Base-by-base conservation (phyloP, 1,140 invertebrate species). In the Sinella curviseta region DNA sequence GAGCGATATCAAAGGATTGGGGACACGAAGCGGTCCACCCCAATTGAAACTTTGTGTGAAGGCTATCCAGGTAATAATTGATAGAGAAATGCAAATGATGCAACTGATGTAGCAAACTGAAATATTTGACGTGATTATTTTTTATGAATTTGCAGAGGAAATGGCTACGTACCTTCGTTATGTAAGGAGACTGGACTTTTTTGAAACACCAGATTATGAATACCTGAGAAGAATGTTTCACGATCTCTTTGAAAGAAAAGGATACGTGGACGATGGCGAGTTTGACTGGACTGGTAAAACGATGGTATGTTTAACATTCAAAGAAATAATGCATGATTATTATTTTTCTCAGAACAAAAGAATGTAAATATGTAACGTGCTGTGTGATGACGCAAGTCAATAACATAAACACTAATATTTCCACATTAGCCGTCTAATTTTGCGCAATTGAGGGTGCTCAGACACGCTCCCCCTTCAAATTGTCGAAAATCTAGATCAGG, bases 1-100 rank as follows among this genome's bases (percentile, higher is more conserved):
- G 98, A 99, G 89, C 91, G 98, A 86, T 99, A 99, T 90, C 97
- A 99, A 90, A 99, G 99, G 90, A 99, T 99, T 87, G 97, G 98
- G 83, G 98, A 99, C 88, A 99, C 97, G 80, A 99, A 99, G 88
- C 90, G 97, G 85, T 95, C 96, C 80, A 99, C 98, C 82, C 95
- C 97, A 73, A 97, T 99, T 84, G 98, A 99, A 90, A 90, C 94
- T 82, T 90, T 99, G 39, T 99, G 98, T 90, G 97, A 99, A 88
- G 96, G 96, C 82, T 97, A 98, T 90, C 98, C 98, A 80, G 90
- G 91, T 91, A 65, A n/a, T 33, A 24, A 20, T 48, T 48, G 39
- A 48, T 48, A 8, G 54, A 39, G 1, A 48, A 20, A 12, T 48
- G 39, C 39, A 48, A 60, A 60, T 60, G 4, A 60, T 60, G 39